A percentile compares a stretch with the other conserved stretches of the same genome.
These are phyloP conservation scores for Alethe castanea DNA, from an alignment of 2,113 vertebrate species.

Conservation along the genomic window DNA sequence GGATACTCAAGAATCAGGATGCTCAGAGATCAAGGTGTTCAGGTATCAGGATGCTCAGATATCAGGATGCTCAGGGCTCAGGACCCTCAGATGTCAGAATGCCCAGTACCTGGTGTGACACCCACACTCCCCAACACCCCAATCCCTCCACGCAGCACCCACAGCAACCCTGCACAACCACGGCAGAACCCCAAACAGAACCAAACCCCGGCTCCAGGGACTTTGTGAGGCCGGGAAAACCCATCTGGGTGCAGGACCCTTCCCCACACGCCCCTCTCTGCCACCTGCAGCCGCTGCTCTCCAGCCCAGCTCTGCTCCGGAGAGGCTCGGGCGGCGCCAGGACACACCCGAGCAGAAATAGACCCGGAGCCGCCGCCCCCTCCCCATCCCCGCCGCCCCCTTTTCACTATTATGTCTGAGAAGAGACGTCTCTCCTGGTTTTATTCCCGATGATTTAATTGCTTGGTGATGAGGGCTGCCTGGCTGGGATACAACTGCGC, in stretches of 20 bases:
- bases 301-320: not conserved
- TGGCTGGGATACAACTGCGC: slow-evolving; percentile 55
- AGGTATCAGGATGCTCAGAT: fast-evolving
- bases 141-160: fast-evolving
- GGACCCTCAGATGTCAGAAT: fast-evolving
- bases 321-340: not conserved
- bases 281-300: not conserved
- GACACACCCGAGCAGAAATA: slow-evolving; percentile 3
- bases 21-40: fast-evolving
- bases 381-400: not conserved
- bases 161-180: fast-evolving
- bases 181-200: fast-evolving
- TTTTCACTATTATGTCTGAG: slow-evolving; percentile 33
- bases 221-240: not conserved
- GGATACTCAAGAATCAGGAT: fast-evolving
- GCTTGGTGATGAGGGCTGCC: slow-evolving; percentile 43
- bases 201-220: fast-evolving
- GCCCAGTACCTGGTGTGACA: fast-evolving
- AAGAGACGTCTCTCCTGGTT: not conserved
- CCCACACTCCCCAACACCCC: not conserved
- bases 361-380: not conserved
- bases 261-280: fast-evolving
- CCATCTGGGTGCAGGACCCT: fast-evolving
- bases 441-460: slow-evolving; percentile 20
- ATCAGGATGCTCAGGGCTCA: fast-evolving